Percentiles rank a stretch among this genome's conserved stretches.
Conservation (phyloP, 2,888 invertebrate species). For the Dysmachus trigonus region DNA sequence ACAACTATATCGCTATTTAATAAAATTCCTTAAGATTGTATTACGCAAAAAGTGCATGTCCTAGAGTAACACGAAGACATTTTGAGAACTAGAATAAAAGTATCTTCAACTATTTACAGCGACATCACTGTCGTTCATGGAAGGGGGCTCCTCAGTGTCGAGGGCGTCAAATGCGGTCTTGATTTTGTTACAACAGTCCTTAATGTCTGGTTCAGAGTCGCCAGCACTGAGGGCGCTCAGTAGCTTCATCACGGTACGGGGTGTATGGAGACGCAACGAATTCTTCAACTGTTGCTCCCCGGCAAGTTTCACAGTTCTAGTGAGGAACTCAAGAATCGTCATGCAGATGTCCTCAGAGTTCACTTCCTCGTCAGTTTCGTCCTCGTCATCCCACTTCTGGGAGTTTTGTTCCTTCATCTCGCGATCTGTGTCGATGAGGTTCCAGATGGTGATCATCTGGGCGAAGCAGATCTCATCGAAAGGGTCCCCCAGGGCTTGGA, state of each 20-base stretch:
- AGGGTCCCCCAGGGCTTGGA: slow-evolving; percentile 59
- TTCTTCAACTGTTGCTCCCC: slow-evolving; percentile 51
- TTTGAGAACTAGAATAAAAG: not conserved
- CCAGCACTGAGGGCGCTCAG: slow-evolving; percentile 52
- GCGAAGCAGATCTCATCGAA: slow-evolving; percentile 58
- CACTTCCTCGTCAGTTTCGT: slow-evolving; percentile 50
- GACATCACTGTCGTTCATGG: not conserved
- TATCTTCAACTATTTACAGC: slow-evolving; percentile 22
- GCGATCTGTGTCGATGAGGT: slow-evolving; percentile 53
- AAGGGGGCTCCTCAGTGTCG: not conserved
- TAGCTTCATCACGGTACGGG: slow-evolving; percentile 51
- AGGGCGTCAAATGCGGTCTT: slow-evolving; percentile 50
- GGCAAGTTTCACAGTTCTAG: slow-evolving; percentile 54
- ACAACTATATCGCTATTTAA: not conserved
- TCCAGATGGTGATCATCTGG: slow-evolving; percentile 58
- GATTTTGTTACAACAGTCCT: slow-evolving; percentile 53
- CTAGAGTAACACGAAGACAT: not conserved
- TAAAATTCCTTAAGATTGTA: slow-evolving; percentile 32
- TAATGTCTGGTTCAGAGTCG: slow-evolving; percentile 53
- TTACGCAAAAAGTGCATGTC: slow-evolving; percentile 4
- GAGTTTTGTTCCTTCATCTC: slow-evolving; percentile 46
- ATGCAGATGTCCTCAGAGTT: slow-evolving; percentile 55
- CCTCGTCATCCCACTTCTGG: slow-evolving; percentile 49
- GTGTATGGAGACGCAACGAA: slow-evolving; percentile 50
- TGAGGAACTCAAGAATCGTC: slow-evolving; percentile 55